Percentiles rank a stretch among this genome's conserved stretches.
Conservation (phyloP, 2,113 vertebrate species). For the Etheostoma spectabile region DNA sequence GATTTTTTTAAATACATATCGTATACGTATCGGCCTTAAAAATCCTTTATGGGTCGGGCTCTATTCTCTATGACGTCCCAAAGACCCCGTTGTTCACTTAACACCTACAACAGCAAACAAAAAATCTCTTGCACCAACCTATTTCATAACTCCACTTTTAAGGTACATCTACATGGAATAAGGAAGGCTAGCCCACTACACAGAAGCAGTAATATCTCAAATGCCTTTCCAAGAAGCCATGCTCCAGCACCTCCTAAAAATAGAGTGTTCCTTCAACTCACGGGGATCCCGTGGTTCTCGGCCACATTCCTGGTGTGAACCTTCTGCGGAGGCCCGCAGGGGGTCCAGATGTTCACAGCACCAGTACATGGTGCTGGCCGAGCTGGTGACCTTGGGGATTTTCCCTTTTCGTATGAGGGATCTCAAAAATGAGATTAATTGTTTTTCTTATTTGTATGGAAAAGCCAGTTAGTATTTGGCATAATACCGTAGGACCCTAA, state of each 20-base stretch:
- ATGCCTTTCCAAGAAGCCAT: constrained; percentile 54
- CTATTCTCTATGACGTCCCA: not conserved
- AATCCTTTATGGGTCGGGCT: too few relatives aligned
- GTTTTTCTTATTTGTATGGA: not conserved
- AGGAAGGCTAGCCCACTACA: not conserved
- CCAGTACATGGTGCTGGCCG: constrained; percentile 24
- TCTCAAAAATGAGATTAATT: too few relatives aligned
- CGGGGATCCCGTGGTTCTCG: constrained; percentile 68
- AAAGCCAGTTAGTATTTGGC: not conserved
- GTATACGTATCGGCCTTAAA: too few relatives aligned
- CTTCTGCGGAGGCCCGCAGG: constrained; percentile 48
- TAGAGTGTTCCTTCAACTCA: constrained; percentile 68
- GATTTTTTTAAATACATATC: too few relatives aligned
- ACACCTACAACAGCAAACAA: not conserved
- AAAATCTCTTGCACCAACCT: not conserved
- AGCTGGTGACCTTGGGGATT: constrained; percentile 55
- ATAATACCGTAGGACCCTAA: not conserved
- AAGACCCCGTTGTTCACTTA: not conserved
- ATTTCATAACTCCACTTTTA: not conserved
- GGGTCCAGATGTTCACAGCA: constrained; percentile 38
- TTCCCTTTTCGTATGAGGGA: constrained; percentile 23
- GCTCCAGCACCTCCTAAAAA: constrained; percentile 71
- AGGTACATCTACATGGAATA: not conserved
- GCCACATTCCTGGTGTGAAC: constrained; percentile 73
- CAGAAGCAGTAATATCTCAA: constrained; percentile 45